Conservation (phyloP, 2,888 invertebrate species). For the Lepidochrysops patricia region DNA sequence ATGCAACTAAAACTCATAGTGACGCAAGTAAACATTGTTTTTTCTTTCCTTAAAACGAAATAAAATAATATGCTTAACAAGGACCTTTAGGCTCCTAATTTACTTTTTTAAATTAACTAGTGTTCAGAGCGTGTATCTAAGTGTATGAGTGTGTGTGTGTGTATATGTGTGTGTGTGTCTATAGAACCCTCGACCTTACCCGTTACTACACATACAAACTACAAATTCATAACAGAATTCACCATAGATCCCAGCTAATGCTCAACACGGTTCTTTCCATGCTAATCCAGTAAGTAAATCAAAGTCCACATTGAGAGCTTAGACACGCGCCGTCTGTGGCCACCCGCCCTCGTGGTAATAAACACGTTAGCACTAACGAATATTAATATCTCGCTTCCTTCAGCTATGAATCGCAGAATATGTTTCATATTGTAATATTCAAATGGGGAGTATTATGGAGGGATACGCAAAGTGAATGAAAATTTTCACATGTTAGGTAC, state of each 20-base stretch:
- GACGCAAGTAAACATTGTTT: no score
- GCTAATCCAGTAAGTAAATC: slow-evolving; percentile 61
- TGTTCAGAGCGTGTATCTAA: no score
- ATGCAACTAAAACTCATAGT: no score
- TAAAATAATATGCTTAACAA: no score
- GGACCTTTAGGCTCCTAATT: no score
- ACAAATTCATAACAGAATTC: neutral
- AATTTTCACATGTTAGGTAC: no score
- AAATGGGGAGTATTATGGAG: neutral
- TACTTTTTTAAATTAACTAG: no score
- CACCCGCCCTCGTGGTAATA: slow-evolving; percentile 53
- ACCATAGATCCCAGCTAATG: neutral
- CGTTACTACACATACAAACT: neutral
- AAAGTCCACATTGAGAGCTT: slow-evolving; percentile 57
- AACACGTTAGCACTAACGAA: slow-evolving; percentile 62
- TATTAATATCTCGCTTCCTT: slow-evolving; percentile 60
- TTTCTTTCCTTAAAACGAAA: no score
- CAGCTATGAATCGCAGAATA: slow-evolving; percentile 42
- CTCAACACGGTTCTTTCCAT: slow-evolving; percentile 15
- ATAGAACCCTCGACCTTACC: no score
- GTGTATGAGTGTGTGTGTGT: no score
- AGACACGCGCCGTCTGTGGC: slow-evolving; percentile 65
- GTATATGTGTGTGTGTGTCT: no score
- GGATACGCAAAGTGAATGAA: neutral
- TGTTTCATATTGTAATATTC: neutral